Evolutionary conservation across 2,888 invertebrate species (phyloP), one percentile per base, ranked within the genome.

Genomic region (Malachius bipustulatus): DNA sequence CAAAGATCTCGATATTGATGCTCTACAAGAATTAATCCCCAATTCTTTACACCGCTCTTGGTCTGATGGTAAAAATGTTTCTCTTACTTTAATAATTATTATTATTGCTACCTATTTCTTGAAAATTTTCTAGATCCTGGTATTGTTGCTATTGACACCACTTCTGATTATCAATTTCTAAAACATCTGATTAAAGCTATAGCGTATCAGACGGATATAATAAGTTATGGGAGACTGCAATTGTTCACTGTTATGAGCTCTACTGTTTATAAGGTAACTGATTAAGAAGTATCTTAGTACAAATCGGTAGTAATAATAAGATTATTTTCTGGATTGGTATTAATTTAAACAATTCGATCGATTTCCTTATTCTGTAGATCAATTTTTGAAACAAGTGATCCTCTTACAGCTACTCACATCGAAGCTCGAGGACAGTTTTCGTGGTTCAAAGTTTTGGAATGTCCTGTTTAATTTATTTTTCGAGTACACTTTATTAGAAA

Each of bases 241-340:
- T 62, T 82, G 39, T 80, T 71, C 52, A 60, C 77, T 2, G 64
- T 72, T 1, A 57, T 81, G 56, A 67, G 70, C 15, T 74, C 73
- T 12, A 65, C 68, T 15, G 58, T 75, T 44, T 80, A 72, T 60
- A 60, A 69, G 47, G 81, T 81, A 61, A 59, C 64, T 6, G n/a
- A 19, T 8, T 19, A n/a, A 19, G n/a, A 8, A 19, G n/a, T n/a
- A n/a, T n/a, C n/a, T n/a, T n/a, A n/a, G n/a, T n/a, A n/a, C n/a
- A n/a, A n/a, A n/a, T n/a, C n/a, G n/a, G n/a, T n/a, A n/a, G n/a
- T n/a, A n/a, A n/a, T n/a, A n/a, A n/a, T n/a, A n/a, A n/a, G n/a
- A n/a, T n/a, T n/a, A n/a, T n/a, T n/a, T n/a, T n/a, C n/a, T n/a
- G n/a, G n/a, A n/a, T n/a, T n/a, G n/a, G n/a, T n/a, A n/a, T n/a